Evolutionary conservation across 2,113 vertebrate genomes (phyloP).

Genomic region (Mustela nigripes): DNA sequence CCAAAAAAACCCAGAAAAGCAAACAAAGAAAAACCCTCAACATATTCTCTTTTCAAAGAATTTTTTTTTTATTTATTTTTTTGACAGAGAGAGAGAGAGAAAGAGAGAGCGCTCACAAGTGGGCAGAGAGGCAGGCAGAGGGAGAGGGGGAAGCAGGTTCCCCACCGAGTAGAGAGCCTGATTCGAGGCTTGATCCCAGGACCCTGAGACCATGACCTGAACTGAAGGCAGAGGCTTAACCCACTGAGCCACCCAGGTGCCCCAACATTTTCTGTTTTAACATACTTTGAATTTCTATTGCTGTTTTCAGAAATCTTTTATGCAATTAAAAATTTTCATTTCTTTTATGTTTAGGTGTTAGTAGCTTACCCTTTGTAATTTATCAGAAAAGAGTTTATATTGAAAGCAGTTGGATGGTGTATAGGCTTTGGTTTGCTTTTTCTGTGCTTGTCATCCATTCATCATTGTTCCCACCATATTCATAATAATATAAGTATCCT

Average conservation of each 20-base stretch:
- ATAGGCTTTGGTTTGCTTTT: neutral
- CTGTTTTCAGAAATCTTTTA: neutral
- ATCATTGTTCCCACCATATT: neutral
- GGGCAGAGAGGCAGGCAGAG: no score
- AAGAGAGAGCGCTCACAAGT: no score
- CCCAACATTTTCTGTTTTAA: neutral
- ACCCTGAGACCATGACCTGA: no score
- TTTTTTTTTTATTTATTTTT: no score
- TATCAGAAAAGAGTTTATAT: neutral
- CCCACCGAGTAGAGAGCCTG: no score
- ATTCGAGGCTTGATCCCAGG: no score
- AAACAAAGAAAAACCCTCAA: neutral
- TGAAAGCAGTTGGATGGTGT: neutral
- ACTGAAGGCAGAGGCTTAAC: no score
- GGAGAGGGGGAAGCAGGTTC: no score
- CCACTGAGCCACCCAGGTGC: no score
- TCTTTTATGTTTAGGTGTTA: neutral
- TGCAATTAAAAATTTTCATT: neutral
- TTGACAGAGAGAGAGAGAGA: no score
- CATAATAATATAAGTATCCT: neutral
- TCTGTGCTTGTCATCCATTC: neutral
- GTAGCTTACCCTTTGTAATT: slow-evolving; percentile 43
- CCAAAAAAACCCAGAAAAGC: neutral
- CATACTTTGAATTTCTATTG: neutral
- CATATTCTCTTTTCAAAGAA: slow-evolving; percentile 4